phyloP scores from a whole-genome alignment of 2,113 vertebrate species.

The Helogale parvula region DNA sequence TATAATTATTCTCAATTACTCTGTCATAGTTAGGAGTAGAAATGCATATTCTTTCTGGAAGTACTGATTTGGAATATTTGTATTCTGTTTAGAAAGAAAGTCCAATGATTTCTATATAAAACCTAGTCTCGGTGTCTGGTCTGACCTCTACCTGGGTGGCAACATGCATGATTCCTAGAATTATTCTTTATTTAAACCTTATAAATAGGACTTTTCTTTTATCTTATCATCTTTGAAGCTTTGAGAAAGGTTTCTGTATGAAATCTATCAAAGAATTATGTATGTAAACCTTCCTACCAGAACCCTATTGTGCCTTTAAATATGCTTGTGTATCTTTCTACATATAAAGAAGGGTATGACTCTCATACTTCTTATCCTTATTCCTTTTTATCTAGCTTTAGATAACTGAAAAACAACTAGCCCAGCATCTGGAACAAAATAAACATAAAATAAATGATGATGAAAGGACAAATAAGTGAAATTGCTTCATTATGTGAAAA shows the following conservation, averaged over 20 bases:
- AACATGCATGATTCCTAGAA: not conserved
- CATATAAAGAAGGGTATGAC: not conserved
- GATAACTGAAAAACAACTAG: conserved; percentile 3
- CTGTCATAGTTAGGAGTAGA: not conserved
- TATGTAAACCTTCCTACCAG: not conserved
- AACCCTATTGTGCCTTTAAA: not conserved
- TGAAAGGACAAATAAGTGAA: conserved; percentile 41
- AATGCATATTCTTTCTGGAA: not conserved
- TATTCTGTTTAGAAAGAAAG: not conserved
- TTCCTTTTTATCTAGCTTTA: not conserved
- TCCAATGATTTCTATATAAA: not conserved
- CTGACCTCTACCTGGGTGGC: not conserved
- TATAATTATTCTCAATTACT: not conserved
- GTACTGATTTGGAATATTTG: not conserved
- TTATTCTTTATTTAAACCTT: conserved; percentile 9
- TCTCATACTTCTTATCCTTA: not conserved
- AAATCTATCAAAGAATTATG: not conserved
- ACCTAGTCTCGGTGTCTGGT: not conserved
- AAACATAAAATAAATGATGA: not conserved
- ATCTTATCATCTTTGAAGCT: not conserved
- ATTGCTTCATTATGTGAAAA: conserved; percentile 42
- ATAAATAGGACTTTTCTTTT: not conserved
- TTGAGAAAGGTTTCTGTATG: not conserved
- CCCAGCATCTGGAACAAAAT: not conserved
- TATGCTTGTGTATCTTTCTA: not conserved